Conservation (phyloP, 2,888 invertebrate species). For the Drosophila anomalata region DNA sequence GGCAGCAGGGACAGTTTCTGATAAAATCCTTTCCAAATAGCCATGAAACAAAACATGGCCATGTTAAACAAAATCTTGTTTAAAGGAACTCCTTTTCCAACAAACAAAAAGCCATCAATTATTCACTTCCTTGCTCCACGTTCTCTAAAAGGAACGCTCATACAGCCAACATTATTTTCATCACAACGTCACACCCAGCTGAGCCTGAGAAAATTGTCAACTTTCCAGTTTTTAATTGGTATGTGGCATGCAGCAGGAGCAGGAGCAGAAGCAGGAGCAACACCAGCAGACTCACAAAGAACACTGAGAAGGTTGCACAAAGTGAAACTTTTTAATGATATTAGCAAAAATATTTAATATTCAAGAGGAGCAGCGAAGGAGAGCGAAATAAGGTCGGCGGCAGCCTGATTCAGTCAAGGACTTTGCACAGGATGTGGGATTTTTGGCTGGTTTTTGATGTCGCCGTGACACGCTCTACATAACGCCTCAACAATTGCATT, state of each 20-base stretch:
- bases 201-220: conserved; percentile 49
- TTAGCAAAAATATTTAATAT: conserved; percentile 65
- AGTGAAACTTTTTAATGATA: conserved; percentile 73
- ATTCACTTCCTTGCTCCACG: conserved; percentile 4
- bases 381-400: neutral
- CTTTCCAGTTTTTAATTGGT: conserved; percentile 67
- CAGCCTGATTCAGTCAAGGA: conserved; percentile 52
- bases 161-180: neutral
- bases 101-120: neutral
- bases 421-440: conserved; percentile 47
- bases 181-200: conserved; percentile 14
- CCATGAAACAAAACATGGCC: neutral
- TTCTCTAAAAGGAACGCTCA: neutral
- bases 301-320: conserved; percentile 54
- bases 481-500: conserved; percentile 33
- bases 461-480: conserved; percentile 59
- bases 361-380: conserved; percentile 11
- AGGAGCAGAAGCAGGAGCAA: neutral
- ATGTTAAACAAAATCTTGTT: neutral
- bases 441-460: conserved; percentile 37
- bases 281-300: conserved; percentile 26
- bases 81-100: neutral
- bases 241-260: conserved; percentile 17
- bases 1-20: neutral
- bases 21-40: neutral